Percentiles rank a stretch among this genome's conserved stretches.
phyloP scores from a whole-genome alignment of 2,113 vertebrate genomes.

The Porphyrio hochstetteri region DNA sequence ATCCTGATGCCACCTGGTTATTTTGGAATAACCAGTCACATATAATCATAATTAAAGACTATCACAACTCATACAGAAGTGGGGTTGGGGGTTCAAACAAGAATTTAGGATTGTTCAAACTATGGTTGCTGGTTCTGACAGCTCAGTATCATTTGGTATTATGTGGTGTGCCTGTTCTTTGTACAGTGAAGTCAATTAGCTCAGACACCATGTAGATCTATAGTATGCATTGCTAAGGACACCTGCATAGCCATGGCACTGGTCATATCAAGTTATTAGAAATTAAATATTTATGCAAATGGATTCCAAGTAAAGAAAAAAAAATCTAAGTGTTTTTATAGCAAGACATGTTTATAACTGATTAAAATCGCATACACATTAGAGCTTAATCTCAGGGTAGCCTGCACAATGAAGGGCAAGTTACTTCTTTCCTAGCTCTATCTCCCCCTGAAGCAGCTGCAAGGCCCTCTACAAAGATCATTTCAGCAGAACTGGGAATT shows the following conservation, averaged over 20 bases:
- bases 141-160: background rate
- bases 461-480: background rate
- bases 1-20: background rate
- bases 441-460: background rate
- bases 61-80: background rate
- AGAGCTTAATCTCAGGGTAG: background rate
- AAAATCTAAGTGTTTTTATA: background rate
- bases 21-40: background rate
- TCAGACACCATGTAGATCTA: background rate
- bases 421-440: background rate
- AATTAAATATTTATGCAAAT: background rate
- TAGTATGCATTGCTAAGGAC: background rate
- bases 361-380: background rate
- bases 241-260: background rate
- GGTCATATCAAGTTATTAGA: background rate
- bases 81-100: fast-evolving
- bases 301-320: background rate
- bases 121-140: background rate
- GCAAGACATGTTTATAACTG: background rate
- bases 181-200: background rate
- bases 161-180: fast-evolving
- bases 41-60: background rate
- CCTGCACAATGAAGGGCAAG: background rate
- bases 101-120: background rate
- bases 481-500: background rate